phyloP scores from a whole-genome alignment of 2,888 invertebrate genomes.

The Euproctis similis region DNA sequence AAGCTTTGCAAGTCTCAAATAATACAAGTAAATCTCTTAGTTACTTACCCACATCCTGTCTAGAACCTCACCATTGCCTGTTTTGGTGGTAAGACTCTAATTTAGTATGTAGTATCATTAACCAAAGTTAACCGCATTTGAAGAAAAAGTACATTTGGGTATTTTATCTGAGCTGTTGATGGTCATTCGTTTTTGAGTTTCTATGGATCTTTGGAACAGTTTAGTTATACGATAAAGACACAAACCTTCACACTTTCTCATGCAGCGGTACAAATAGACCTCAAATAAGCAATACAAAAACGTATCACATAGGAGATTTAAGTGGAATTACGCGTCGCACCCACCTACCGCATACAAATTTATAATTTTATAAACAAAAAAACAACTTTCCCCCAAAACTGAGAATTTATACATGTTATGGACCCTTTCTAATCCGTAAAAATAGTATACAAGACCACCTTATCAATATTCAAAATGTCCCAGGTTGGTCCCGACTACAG shows the following conservation, averaged over 20 bases:
- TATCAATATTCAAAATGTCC: constrained; percentile 68
- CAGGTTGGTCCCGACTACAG: constrained; percentile 54
- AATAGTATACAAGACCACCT: constrained; percentile 17
- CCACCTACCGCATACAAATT: constrained; percentile 28
- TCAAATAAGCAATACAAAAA: constrained; percentile 17
- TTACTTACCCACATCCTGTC: no score
- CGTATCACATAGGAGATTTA: constrained; percentile 21
- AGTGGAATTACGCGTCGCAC: constrained; percentile 16
- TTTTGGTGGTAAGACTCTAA: no score
- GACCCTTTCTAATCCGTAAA: constrained; percentile 29
- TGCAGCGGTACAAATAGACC: constrained; percentile 10
- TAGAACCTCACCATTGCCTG: no score
- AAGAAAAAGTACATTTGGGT: no score
- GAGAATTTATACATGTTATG: constrained; percentile 31
- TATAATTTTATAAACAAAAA: constrained; percentile 20
- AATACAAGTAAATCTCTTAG: no score
- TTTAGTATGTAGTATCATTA: no score
- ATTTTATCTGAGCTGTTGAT: no score
- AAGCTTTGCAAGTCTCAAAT: neutral
- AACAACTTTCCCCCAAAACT: constrained; percentile 51
- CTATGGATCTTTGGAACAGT: no score
- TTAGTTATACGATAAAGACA: no score
- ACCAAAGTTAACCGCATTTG: no score
- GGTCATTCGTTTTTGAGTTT: no score
- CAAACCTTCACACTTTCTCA: constrained; percentile 10